Evolutionary conservation across 2,888 invertebrate genomes (phyloP).

Genomic region (Melinopterus prodromus): DNA sequence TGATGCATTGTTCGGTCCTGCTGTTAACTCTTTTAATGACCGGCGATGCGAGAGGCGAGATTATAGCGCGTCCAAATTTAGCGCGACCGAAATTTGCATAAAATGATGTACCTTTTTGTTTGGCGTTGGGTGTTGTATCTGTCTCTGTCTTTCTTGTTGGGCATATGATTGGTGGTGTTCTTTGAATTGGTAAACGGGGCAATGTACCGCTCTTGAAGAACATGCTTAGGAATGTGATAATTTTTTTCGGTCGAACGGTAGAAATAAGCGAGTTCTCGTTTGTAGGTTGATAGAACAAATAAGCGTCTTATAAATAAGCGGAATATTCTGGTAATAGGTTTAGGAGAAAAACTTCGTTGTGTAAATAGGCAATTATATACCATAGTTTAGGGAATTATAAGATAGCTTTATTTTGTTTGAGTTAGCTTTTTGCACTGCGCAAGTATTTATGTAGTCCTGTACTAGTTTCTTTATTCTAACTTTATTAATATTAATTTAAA

Average conservation of each 20-base stretch:
- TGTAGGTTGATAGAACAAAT: neutral
- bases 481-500: no score
- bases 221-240: neutral
- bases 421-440: neutral
- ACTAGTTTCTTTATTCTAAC: no score
- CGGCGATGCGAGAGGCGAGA: neutral
- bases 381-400: no score
- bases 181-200: neutral
- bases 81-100: neutral
- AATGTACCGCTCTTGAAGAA: neutral
- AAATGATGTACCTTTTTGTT: neutral
- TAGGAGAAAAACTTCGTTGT: neutral
- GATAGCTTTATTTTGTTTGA: no score
- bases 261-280: neutral
- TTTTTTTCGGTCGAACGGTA: neutral
- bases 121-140: neutral
- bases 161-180: neutral
- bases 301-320: neutral
- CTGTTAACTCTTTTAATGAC: neutral
- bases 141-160: neutral
- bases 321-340: neutral
- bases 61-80: neutral
- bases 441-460: conserved; percentile 8
- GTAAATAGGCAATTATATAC: neutral
- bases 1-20: neutral